phyloP scores from a whole-genome alignment of 1,140 invertebrate species.

The Piezodorus guildinii region DNA sequence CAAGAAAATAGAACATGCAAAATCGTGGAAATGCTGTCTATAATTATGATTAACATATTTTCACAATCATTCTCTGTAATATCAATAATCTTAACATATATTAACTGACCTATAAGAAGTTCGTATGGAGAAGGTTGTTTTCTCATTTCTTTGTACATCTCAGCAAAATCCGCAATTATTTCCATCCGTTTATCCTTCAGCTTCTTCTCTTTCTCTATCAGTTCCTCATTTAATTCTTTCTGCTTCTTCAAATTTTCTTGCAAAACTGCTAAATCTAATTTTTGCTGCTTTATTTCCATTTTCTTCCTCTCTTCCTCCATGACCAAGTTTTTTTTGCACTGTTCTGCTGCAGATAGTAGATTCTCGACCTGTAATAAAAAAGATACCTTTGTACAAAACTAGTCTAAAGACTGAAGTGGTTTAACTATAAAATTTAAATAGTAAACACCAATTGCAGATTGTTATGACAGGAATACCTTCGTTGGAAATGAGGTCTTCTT shows the following conservation, averaged over 20 bases:
- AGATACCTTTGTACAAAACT: neutral
- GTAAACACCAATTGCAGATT: too few species aligned
- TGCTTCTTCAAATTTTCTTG: neutral
- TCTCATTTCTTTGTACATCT: neutral
- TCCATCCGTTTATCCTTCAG: neutral
- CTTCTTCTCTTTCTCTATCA: neutral
- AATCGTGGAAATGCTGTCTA: too few species aligned
- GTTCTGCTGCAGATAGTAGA: slow-evolving; percentile 11
- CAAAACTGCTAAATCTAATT: neutral
- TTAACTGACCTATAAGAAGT: neutral
- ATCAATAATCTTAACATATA: too few species aligned
- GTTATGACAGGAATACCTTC: too few species aligned
- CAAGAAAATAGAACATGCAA: too few species aligned
- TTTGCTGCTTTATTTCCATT: slow-evolving; percentile 9
- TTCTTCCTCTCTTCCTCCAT: slow-evolving; percentile 15
- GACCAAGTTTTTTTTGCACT: slow-evolving; percentile 12
- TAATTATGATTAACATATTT: too few species aligned
- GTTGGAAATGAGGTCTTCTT: too few species aligned
- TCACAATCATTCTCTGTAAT: too few species aligned
- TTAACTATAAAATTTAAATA: too few species aligned
- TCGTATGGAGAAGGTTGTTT: neutral
- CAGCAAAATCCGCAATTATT: neutral
- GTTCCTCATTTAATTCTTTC: neutral
- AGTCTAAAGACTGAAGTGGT: too few species aligned
- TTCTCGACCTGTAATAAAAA: slow-evolving; percentile 6